phyloP scores from a whole-genome alignment of 2,888 invertebrate species.

The Idaea dimidiata region DNA sequence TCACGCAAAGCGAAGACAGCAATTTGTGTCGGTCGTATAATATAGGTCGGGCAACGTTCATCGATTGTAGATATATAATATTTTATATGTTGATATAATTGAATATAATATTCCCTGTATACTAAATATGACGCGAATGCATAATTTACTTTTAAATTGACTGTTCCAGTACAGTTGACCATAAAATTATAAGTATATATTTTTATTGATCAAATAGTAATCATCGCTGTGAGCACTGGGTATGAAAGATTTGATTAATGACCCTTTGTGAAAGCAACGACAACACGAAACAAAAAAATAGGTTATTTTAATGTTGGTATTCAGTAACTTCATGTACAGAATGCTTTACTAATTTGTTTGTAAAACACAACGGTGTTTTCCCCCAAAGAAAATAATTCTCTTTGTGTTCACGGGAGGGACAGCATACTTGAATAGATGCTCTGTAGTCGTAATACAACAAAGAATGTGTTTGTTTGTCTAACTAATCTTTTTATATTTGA shows the following conservation, averaged over 20 bases:
- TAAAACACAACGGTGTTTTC: not conserved
- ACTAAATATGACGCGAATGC: not conserved
- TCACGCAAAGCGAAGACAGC: not conserved
- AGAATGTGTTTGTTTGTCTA: not conserved
- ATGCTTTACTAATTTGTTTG: conserved; percentile 2
- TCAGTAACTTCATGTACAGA: not conserved
- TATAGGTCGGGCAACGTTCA: not conserved
- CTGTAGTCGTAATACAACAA: not conserved
- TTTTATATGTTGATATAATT: not conserved
- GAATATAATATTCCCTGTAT: no score
- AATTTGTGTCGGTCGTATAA: not conserved
- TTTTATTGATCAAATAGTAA: not conserved
- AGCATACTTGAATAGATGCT: conserved; percentile 2
- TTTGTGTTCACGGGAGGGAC: conserved; percentile 3
- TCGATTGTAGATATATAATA: not conserved
- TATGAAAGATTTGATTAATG: conserved; percentile 9
- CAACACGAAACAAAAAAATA: not conserved
- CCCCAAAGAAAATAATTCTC: conserved; percentile 11
- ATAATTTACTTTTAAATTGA: not conserved
- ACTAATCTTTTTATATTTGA: not conserved
- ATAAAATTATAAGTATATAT: not conserved
- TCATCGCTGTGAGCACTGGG: conserved; percentile 3
- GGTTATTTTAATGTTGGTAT: not conserved
- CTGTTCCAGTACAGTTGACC: not conserved
- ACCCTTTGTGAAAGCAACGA: conserved; percentile 2